phyloP scores from a whole-genome alignment of 2,888 invertebrate species.

The Linhomoeus sp. region DNA sequence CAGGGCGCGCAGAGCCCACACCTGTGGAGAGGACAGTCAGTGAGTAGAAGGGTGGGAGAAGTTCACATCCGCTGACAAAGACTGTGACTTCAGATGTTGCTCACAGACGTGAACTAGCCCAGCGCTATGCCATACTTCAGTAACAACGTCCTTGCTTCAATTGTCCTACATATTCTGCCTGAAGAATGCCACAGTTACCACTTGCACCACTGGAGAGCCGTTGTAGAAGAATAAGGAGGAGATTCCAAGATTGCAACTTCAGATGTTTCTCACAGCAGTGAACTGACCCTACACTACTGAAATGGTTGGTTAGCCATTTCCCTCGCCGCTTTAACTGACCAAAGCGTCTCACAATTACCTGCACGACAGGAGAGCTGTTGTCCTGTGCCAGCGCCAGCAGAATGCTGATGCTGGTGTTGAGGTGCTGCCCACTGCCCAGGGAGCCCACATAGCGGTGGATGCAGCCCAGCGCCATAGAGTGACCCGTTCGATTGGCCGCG shows the following conservation, averaged over 20 bases:
- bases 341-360: constrained; percentile 36
- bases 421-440: constrained; percentile 80
- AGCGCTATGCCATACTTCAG: too few relatives aligned
- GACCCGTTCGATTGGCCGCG: constrained; percentile 59
- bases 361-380: constrained; percentile 73
- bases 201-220: too few relatives aligned
- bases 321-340: background rate
- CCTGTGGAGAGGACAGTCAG: constrained; percentile 37
- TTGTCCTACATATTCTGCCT: too few relatives aligned
- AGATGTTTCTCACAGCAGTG: too few relatives aligned
- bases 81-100: too few relatives aligned
- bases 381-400: constrained; percentile 82
- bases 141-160: too few relatives aligned
- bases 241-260: too few relatives aligned
- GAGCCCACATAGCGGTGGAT: constrained; percentile 86
- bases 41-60: background rate
- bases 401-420: constrained; percentile 81
- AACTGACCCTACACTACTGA: background rate
- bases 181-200: too few relatives aligned
- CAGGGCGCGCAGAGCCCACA: constrained; percentile 87
- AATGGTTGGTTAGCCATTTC: background rate
- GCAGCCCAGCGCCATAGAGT: constrained; percentile 80
- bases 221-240: too few relatives aligned
- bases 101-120: too few relatives aligned
- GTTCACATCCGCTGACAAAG: too few relatives aligned